Evolutionary conservation across 2,113 vertebrate genomes (phyloP), one percentile per base, ranked within the genome.

Genomic region (Gymnarchus niloticus): DNA sequence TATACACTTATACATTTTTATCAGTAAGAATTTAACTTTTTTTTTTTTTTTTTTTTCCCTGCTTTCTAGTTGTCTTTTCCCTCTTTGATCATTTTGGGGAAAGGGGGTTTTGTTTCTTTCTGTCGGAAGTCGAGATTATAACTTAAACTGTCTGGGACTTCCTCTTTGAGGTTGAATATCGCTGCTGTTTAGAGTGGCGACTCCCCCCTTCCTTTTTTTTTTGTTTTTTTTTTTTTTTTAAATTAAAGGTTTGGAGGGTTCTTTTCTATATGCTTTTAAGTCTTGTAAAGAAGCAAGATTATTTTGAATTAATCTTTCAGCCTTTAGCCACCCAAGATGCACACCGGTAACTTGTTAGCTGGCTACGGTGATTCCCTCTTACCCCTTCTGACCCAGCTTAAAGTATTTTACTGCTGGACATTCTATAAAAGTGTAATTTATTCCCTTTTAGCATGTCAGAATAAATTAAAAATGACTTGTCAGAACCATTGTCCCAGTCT

Each of bases 361-460:
- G 57, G 87, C 37, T 89, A 85, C 87, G 87, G 51, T 28, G 48
- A 12, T 61, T 56, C 86, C 77, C 78, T 80, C 83, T 84, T 84
- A 3, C 83, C 85, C 92, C 90, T 73, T 92, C 92, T 93, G 92
- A 92, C 92, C 92, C 94, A 95, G 94, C 92, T 92, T 87, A 94
- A 95, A 94, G 88, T 92, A 92, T 89, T 94, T 94, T 94, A 94
- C 92, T 92, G 92, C 94, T 93, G 91, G 90, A 93, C 92, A 93
- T 95, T 95, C 94, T 93, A 93, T 93, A 94, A 93, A 93, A 95
- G 93, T 96, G 93, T 96, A 96, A 96, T 93, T 96, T 96, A 95
- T 95, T 97, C 94, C 93, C 93, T 96, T 95, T 94, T 95, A 95
- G 95, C 95, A 96, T 95, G 94, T 96, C 93, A 93, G 93, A 94